Evolutionary conservation across 1,140 invertebrate species (phyloP).

Genomic region (Sitophilus oryzae): DNA sequence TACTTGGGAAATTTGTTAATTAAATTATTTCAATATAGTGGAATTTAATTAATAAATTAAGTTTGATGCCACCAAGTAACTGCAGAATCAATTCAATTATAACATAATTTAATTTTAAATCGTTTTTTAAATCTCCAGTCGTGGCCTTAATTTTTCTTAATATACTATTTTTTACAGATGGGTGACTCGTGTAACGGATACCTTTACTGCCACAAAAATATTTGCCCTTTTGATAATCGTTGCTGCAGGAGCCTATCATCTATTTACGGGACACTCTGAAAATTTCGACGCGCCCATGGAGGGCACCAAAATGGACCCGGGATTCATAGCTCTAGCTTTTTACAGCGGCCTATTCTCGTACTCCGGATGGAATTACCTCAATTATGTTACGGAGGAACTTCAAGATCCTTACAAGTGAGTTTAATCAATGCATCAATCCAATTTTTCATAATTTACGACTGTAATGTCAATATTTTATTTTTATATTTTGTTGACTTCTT

Average conservation of each 20-base stretch:
- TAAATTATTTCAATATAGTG: too few species aligned
- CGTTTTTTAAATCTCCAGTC: too few species aligned
- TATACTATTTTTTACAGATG: constrained; percentile 14
- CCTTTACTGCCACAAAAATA: constrained; percentile 91
- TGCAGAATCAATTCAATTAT: too few species aligned
- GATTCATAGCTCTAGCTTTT: constrained; percentile 82
- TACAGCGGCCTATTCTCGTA: constrained; percentile 98
- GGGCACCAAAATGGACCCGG: constrained; percentile 67
- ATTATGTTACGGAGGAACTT: constrained; percentile 90
- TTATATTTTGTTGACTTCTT: too few species aligned
- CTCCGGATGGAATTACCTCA: constrained; percentile 89
- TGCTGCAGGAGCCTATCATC: constrained; percentile 68
- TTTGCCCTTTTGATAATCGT: constrained; percentile 86
- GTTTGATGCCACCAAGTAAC: too few species aligned
- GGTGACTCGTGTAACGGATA: constrained; percentile 81
- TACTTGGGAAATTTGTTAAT: too few species aligned
- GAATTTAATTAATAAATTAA: too few species aligned
- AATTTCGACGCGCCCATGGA: constrained; percentile 76
- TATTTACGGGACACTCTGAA: constrained; percentile 58
- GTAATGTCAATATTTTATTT: too few species aligned
- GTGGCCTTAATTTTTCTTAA: constrained; percentile 1
- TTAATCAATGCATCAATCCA: too few species aligned
- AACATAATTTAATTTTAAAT: too few species aligned
- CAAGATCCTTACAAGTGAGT: constrained; percentile 89
- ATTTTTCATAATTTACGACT: too few species aligned